These are phyloP conservation scores for Bombus ignitus DNA, from an alignment of 1,140 invertebrate species.

Conservation along the genomic window DNA sequence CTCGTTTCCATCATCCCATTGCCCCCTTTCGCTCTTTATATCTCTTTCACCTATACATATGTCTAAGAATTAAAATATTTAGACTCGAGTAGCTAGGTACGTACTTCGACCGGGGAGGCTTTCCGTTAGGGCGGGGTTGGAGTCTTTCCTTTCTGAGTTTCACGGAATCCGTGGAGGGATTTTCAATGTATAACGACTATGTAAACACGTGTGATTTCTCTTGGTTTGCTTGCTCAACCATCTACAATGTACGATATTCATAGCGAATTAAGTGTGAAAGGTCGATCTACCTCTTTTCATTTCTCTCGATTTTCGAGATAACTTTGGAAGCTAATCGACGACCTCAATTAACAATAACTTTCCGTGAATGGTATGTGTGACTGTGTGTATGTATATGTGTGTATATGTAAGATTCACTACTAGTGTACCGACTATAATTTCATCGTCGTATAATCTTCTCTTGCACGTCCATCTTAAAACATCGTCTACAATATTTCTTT, in stretches of 20 bases:
- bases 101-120: conserved; percentile 42
- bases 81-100: conserved; percentile 74
- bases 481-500: conserved; percentile 5
- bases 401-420: conserved; percentile 48
- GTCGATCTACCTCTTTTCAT: conserved; percentile 31
- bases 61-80: conserved; percentile 77
- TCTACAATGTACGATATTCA: conserved; percentile 65
- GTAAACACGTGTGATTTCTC: conserved; percentile 23
- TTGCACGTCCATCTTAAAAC: conserved; percentile 11
- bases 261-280: conserved; percentile 65
- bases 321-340: conserved; percentile 79
- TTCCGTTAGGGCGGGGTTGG: background rate
- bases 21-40: background rate
- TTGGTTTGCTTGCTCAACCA: conserved; percentile 42
- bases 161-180: conserved; percentile 54
- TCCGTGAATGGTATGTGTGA: conserved; percentile 35
- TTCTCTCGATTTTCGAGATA: conserved; percentile 33
- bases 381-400: background rate
- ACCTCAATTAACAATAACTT: conserved; percentile 66
- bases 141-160: background rate
- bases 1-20: background rate
- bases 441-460: conserved; percentile 41
- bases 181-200: conserved; percentile 59
- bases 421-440: conserved; percentile 46
- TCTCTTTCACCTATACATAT: conserved; percentile 33